Evolutionary conservation across 2,888 invertebrate genomes (phyloP), one percentile per base, ranked within the genome.

Genomic region (Lycia hirtaria): DNA sequence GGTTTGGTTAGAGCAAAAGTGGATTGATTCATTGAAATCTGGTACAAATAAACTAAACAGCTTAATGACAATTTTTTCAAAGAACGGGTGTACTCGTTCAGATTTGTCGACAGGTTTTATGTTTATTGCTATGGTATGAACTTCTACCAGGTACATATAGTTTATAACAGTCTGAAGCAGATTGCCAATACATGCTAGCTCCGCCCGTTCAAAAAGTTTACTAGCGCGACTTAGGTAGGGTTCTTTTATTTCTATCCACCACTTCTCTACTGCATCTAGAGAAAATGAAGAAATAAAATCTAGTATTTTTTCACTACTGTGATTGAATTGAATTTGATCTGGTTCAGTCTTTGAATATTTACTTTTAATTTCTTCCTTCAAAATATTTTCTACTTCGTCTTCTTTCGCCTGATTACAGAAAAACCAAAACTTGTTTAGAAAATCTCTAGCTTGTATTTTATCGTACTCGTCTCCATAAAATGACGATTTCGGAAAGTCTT

Each of bases 371-470:
- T 40, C 38, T 14, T 22, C 9, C 14, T 22, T 40, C 4, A 40
- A 7, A 40, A 22, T 22, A 4, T 4, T 6, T n/a, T 80, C 78
- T 3, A 80, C 69, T 53, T 54, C 47, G 38, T 71, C 68, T 56
- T 79, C 76, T 50, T 73, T 74, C 5, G 73, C 72, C 66, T 80
- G 80, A 43, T 73, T 66, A 17, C 78, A 71, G 28, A 76, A 79
- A 67, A 80, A 76, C 75, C 76, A 80, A 35, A 79, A 60, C 47
- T 73, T 73, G 14, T 51, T 51, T 24, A 79, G 61, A 65, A 74
- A 79, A 10, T 75, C 68, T 51, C 64, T 52, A 0, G 73, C 77
- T 32, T 67, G 61, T 12, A 44, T 54, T 53, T 61, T 70, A 37
- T 79, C 78, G 44, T 67, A 67, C 45, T 72, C 59, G 28, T 69